Evolutionary conservation across 2,797 vertebrate species (phyloP).

Genomic region (Phataginus tricuspis): DNA sequence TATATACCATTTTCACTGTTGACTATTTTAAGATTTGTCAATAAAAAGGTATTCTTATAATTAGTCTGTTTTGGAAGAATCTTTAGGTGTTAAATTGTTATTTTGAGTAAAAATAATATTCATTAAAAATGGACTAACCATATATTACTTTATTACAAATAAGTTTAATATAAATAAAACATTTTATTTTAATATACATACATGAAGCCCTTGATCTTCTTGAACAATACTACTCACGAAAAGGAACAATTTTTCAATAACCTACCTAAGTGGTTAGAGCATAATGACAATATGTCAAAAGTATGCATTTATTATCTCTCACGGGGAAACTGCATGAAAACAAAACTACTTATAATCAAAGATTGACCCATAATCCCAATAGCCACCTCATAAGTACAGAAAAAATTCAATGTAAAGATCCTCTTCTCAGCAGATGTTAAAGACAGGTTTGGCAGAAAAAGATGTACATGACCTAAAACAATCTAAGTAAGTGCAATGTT

Average conservation of each 20-base stretch:
- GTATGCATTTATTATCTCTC: background rate
- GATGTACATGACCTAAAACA: background rate
- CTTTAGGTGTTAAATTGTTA: conserved; percentile 18
- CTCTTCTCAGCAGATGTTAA: background rate
- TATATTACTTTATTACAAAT: conserved; percentile 39
- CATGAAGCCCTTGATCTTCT: background rate
- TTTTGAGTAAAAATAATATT: conserved; percentile 39
- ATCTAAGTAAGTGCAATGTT: background rate
- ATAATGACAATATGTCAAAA: conserved; percentile 17
- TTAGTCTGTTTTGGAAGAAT: conserved; percentile 49
- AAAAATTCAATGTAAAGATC: conserved; percentile 11
- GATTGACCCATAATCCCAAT: background rate
- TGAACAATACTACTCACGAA: background rate
- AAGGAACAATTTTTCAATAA: conserved; percentile 50
- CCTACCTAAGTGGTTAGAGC: background rate
- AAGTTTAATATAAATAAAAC: conserved; percentile 26
- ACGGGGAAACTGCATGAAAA: background rate
- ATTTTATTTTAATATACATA: conserved; percentile 21
- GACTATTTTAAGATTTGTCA: conserved; percentile 47
- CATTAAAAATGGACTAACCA: conserved; percentile 42
- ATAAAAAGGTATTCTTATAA: conserved; percentile 48
- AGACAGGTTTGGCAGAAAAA: background rate
- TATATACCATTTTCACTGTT: conserved; percentile 1
- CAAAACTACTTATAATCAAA: conserved; percentile 30
- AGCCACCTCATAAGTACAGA: background rate